Conservation (phyloP, 2,888 invertebrate species). For the Caprella mutica region DNA sequence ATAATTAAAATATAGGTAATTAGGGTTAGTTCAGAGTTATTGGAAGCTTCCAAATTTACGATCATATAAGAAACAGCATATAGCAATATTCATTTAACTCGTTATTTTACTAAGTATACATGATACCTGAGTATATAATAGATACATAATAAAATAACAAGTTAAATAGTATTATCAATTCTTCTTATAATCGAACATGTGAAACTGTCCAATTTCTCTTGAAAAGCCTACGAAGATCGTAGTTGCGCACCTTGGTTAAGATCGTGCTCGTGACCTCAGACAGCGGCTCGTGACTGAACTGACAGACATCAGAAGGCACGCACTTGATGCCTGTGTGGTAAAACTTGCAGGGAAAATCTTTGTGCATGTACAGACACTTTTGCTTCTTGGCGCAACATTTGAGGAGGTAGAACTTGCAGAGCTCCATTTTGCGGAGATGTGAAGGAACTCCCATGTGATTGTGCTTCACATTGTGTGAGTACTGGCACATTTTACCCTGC, state of each 20-base stretch:
- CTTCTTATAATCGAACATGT: too few species aligned
- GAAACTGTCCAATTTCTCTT: too few species aligned
- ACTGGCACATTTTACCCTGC: conserved; percentile 68
- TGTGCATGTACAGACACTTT: conserved; percentile 90
- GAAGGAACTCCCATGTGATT: background rate
- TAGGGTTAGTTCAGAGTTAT: too few species aligned
- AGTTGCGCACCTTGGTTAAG: conserved; percentile 44
- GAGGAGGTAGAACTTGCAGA: conserved; percentile 93
- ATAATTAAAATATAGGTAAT: too few species aligned
- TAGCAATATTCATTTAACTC: too few species aligned
- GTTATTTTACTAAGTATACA: too few species aligned
- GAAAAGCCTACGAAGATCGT: too few species aligned
- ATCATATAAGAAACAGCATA: too few species aligned
- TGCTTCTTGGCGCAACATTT: conserved; percentile 91
- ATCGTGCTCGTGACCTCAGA: conserved; percentile 59
- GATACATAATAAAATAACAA: too few species aligned
- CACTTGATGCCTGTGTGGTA: conserved; percentile 81
- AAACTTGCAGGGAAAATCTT: conserved; percentile 94
- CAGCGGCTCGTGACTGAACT: conserved; percentile 86
- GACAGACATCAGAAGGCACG: conserved; percentile 66
- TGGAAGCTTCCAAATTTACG: too few species aligned
- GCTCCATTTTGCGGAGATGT: conserved; percentile 71
- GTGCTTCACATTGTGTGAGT: conserved; percentile 68
- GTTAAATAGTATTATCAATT: too few species aligned
- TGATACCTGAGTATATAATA: too few species aligned